Conservation (phyloP, 1,140 invertebrate genomes). For the Solenopsis invicta region DNA sequence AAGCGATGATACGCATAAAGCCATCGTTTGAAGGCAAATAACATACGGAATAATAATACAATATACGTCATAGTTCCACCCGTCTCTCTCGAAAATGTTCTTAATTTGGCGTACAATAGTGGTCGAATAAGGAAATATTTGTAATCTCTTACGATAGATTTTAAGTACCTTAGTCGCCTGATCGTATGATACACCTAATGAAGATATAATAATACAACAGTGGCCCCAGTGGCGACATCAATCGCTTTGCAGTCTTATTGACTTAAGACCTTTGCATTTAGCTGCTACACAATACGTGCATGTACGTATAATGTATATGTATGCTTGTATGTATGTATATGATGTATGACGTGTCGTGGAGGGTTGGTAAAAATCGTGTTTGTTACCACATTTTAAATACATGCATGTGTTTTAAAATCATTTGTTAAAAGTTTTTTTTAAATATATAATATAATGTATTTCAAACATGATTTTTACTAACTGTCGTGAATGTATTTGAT, state of each 20-base stretch:
- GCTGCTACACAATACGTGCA: constrained; percentile 5
- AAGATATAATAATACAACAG: constrained; percentile 67
- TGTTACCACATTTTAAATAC: too few species aligned
- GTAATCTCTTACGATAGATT: constrained; percentile 68
- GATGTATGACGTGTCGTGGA: too few species aligned
- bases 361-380: too few species aligned
- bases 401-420: too few species aligned
- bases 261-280: constrained; percentile 65
- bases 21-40: background rate
- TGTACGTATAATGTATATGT: background rate
- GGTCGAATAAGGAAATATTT: background rate
- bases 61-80: background rate
- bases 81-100: constrained; percentile 24
- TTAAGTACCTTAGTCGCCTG: constrained; percentile 68
- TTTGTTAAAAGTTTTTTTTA: too few species aligned
- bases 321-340: background rate
- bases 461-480: too few species aligned
- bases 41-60: constrained; percentile 5
- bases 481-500: too few species aligned
- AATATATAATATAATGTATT: too few species aligned
- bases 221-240: constrained; percentile 74
- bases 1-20: constrained; percentile 9
- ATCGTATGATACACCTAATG: constrained; percentile 66
- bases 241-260: constrained; percentile 63
- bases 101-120: background rate